Evolutionary conservation across 2,113 vertebrate species (phyloP).

Genomic region (Cryptotis parvus): DNA sequence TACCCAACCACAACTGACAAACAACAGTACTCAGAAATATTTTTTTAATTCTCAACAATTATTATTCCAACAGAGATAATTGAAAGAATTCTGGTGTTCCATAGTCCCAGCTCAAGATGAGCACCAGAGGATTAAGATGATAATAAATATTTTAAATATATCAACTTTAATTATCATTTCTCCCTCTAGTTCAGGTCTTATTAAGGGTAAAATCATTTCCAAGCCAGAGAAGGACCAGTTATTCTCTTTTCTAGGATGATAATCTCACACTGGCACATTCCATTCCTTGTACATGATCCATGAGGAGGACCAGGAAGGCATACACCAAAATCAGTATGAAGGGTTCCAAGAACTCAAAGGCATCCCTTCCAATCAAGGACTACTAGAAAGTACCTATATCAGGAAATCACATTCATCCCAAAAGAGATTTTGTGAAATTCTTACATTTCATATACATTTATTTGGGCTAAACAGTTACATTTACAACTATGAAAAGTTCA

Average conservation of each 20-base stretch:
- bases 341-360: not conserved
- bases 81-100: not conserved
- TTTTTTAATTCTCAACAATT: not conserved
- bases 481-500: conserved; percentile 22
- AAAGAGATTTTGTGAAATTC: conserved; percentile 41
- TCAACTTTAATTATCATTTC: not conserved
- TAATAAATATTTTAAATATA: not conserved
- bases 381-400: not conserved
- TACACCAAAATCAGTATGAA: not conserved
- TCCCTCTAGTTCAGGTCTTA: not conserved
- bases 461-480: conserved; percentile 23
- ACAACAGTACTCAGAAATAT: not conserved
- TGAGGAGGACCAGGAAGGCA: not conserved
- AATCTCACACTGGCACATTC: not conserved
- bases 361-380: not conserved
- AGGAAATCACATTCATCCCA: conserved; percentile 6
- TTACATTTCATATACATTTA: conserved; percentile 16
- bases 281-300: not conserved
- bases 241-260: not conserved
- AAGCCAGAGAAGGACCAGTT: not conserved
- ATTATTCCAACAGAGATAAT: not conserved
- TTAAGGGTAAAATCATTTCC: not conserved
- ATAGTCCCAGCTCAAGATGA: conserved; percentile 3
- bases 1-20: not conserved
- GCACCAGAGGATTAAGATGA: not conserved